A percentile compares a stretch with the other conserved stretches of the same genome.
Evolutionary conservation across 2,888 invertebrate genomes (phyloP).

Genomic region (Dicyrtomina minuta): DNA sequence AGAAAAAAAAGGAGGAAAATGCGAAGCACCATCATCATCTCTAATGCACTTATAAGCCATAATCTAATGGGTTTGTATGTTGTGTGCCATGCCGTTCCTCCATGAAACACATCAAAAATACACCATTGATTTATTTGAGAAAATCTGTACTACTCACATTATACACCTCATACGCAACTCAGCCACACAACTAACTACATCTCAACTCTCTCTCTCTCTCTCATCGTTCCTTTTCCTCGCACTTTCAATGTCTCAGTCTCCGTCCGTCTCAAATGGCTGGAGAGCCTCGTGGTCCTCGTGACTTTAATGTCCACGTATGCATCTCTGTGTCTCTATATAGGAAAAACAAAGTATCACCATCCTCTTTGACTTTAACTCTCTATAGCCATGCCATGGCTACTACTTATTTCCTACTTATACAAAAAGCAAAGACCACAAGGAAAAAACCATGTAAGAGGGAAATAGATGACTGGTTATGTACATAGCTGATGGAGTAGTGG

Average conservation of each 20-base stretch:
- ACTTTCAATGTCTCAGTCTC: slow-evolving; percentile 6
- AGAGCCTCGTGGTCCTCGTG: no score
- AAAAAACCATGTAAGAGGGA: no score
- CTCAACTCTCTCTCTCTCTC: not conserved
- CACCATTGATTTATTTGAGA: slow-evolving; percentile 51
- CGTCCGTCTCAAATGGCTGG: no score
- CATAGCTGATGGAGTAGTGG: no score
- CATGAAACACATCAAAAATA: slow-evolving; percentile 38
- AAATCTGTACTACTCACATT: slow-evolving; percentile 37
- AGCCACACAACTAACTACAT: not conserved
- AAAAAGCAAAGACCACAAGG: no score
- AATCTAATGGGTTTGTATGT: slow-evolving; percentile 43
- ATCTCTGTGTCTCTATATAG: no score
- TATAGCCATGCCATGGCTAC: no score
- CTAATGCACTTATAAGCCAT: slow-evolving; percentile 54
- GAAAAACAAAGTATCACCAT: no score
- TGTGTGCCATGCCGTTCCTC: slow-evolving; percentile 20
- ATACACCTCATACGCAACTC: slow-evolving; percentile 21
- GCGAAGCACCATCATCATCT: slow-evolving; percentile 45
- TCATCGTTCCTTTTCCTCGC: slow-evolving; percentile 8
- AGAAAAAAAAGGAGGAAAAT: slow-evolving; percentile 19
- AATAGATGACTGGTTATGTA: no score
- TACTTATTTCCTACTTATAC: no score
- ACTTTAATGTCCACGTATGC: no score
- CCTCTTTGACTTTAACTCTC: no score